Percentiles rank a stretch among this genome's conserved stretches.
phyloP scores from a whole-genome alignment of 2,888 invertebrate genomes.

The Morpho helenor region DNA sequence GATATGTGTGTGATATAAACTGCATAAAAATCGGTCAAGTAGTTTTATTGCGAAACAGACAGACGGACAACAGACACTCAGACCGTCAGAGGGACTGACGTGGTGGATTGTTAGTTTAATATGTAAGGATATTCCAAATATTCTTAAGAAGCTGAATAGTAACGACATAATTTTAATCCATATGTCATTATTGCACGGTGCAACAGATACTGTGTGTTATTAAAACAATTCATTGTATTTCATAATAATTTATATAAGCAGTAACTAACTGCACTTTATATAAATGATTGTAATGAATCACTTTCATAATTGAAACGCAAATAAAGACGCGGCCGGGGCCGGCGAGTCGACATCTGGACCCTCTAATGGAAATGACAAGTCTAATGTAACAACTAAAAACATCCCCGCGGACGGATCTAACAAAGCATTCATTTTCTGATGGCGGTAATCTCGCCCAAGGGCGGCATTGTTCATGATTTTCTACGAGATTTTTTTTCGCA shows the following conservation, averaged over 20 bases:
- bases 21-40: too few relatives aligned
- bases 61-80: too few relatives aligned
- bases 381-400: conserved; percentile 73
- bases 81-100: too few relatives aligned
- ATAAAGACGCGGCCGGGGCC: conserved; percentile 44
- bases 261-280: conserved; percentile 13
- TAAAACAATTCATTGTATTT: conserved; percentile 7
- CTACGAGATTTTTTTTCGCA: conserved; percentile 56
- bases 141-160: too few relatives aligned
- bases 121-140: too few relatives aligned
- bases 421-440: conserved; percentile 78
- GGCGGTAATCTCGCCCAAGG: conserved; percentile 78
- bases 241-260: conserved; percentile 18
- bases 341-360: conserved; percentile 42
- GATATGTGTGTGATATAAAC: too few relatives aligned
- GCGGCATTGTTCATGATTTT: conserved; percentile 75
- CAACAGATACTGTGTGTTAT: conserved; percentile 11
- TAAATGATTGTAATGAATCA: conserved; percentile 29
- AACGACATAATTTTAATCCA: too few relatives aligned
- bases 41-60: too few relatives aligned
- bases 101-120: too few relatives aligned
- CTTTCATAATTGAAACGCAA: conserved; percentile 52
- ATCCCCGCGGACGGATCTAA: conserved; percentile 64
- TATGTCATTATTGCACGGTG: too few relatives aligned
- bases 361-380: conserved; percentile 69